Conservation (phyloP, 1,140 invertebrate species). For the Paraescarpia echinospica region DNA sequence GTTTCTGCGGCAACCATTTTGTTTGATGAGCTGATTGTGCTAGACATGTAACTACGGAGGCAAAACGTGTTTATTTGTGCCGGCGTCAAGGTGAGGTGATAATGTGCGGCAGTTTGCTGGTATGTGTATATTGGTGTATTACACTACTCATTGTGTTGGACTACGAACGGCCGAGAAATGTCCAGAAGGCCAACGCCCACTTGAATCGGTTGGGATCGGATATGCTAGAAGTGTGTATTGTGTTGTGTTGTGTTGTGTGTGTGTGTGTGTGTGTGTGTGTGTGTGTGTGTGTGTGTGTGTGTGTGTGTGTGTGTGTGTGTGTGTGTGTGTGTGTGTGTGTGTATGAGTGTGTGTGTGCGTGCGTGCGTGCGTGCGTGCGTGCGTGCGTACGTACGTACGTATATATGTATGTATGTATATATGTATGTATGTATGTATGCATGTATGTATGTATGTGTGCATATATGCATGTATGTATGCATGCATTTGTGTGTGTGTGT, state of each 20-base stretch:
- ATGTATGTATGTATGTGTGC: too few species aligned
- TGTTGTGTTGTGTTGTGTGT: too few species aligned
- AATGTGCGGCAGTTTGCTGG: neutral
- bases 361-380: conserved; percentile 17
- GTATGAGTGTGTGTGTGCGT: too few species aligned
- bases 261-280: too few species aligned
- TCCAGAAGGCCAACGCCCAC: conserved; percentile 23
- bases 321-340: too few species aligned
- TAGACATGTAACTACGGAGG: neutral
- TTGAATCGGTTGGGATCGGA: neutral
- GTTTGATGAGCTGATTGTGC: neutral
- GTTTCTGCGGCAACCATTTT: conserved; percentile 30
- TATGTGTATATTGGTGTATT: conserved; percentile 15
- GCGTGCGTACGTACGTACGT: neutral
- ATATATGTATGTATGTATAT: too few species aligned
- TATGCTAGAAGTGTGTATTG: neutral
- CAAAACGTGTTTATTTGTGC: neutral
- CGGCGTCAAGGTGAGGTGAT: neutral
- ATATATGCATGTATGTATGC: too few species aligned
- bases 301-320: conserved; percentile 5
- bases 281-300: too few species aligned
- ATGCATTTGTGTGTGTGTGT: too few species aligned
- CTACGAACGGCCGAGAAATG: conserved; percentile 15
- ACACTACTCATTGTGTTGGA: conserved; percentile 28
- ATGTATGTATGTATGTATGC: too few species aligned